Conservation (phyloP, 2,797 vertebrate species). For the Halcyon leucocephala region DNA sequence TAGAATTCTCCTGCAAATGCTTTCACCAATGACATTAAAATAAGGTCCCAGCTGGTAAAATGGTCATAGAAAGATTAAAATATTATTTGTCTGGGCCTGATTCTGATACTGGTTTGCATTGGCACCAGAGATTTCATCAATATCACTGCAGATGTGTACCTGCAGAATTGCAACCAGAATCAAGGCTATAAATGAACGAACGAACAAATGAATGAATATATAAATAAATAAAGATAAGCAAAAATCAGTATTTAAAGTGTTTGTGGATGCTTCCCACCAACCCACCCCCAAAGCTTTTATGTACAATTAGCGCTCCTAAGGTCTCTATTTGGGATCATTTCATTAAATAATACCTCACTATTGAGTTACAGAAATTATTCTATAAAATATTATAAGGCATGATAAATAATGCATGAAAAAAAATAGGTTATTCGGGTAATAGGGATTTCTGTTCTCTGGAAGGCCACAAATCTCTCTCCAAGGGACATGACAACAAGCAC, state of each 20-base stretch:
- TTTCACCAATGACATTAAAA: neutral
- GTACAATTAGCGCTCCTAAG: neutral
- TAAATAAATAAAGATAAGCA: neutral
- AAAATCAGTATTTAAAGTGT: neutral
- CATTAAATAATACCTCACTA: slow-evolving; percentile 12
- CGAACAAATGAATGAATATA: too few species aligned
- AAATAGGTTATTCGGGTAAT: neutral
- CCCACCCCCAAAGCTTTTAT: neutral
- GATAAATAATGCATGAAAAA: slow-evolving; percentile 14
- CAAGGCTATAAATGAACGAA: neutral
- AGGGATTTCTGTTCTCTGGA: neutral
- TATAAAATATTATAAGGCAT: slow-evolving; percentile 10
- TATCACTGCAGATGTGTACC: neutral
- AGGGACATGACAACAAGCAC: neutral
- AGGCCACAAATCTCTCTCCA: neutral
- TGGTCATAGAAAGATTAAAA: neutral
- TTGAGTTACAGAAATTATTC: neutral
- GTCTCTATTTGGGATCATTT: neutral
- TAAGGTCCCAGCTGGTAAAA: neutral
- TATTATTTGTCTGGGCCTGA: neutral
- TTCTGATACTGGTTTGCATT: neutral
- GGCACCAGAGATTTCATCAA: neutral
- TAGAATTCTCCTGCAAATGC: neutral
- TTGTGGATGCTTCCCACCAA: neutral
- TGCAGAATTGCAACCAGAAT: neutral